These are phyloP conservation scores for Salpingus planirostris DNA, from an alignment of 2,888 invertebrate species.

Conservation along the genomic window DNA sequence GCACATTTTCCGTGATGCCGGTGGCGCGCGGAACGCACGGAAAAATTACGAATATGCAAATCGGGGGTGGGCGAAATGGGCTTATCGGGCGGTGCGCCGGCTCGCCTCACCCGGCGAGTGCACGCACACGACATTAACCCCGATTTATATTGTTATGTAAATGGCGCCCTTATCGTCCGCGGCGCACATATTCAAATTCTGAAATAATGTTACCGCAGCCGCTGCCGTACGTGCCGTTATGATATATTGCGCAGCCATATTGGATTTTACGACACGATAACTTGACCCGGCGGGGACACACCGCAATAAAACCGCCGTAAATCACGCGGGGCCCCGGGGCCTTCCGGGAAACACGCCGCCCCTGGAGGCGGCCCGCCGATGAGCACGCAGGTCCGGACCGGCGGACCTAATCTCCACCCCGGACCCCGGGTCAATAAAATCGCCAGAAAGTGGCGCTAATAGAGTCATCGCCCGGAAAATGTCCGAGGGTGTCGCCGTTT, in stretches of 20 bases:
- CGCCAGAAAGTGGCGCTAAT: slow-evolving; percentile 22
- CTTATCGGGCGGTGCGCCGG: slow-evolving; percentile 36
- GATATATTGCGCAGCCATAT: slow-evolving; percentile 41
- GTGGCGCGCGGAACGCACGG: slow-evolving; percentile 12
- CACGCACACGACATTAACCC: slow-evolving; percentile 44
- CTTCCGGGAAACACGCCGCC: no score
- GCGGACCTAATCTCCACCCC: no score
- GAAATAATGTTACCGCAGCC: slow-evolving; percentile 41
- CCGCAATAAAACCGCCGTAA: no score
- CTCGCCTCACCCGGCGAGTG: slow-evolving; percentile 35
- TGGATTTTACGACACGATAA: slow-evolving; percentile 38
- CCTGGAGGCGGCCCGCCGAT: no score
- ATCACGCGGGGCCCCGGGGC: no score
- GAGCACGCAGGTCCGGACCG: no score
- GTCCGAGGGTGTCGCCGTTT: slow-evolving; percentile 39
- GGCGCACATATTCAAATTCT: slow-evolving; percentile 43
- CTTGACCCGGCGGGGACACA: no score
- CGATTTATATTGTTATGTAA: slow-evolving; percentile 46
- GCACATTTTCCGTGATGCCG: slow-evolving; percentile 22
- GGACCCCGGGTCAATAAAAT: slow-evolving; percentile 22
- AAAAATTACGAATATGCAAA: slow-evolving; percentile 32
- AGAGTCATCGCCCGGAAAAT: slow-evolving; percentile 37
- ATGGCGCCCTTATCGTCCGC: slow-evolving; percentile 37
- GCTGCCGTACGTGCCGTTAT: slow-evolving; percentile 37
- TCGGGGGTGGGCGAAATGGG: slow-evolving; percentile 32